Percentiles rank a stretch among this genome's conserved stretches.
Evolutionary conservation across 2,113 vertebrate species (phyloP).

Genomic region (Microtus pennsylvanicus): DNA sequence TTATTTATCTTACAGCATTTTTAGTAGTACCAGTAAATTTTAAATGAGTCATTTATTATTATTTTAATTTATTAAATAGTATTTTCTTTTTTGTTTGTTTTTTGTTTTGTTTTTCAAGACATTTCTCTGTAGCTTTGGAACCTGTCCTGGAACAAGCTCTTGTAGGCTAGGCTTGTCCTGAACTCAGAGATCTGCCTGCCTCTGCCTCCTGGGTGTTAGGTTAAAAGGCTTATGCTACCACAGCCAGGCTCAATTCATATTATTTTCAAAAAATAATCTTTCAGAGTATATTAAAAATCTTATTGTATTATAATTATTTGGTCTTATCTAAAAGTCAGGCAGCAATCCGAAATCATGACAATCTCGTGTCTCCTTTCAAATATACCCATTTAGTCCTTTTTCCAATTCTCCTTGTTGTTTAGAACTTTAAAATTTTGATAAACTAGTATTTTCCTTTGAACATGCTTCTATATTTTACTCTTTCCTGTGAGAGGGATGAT

Average conservation of each 20-base stretch:
- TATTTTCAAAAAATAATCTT: background rate
- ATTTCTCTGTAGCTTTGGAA: no score
- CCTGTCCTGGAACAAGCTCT: no score
- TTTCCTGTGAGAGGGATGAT: background rate
- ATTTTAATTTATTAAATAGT: no score
- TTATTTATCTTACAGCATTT: background rate
- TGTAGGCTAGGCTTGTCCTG: no score
- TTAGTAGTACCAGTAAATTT: background rate
- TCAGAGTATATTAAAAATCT: background rate
- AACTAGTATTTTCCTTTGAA: background rate
- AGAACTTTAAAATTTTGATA: background rate
- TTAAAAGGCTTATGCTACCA: no score
- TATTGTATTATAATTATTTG: background rate
- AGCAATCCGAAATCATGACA: background rate
- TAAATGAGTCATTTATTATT: background rate
- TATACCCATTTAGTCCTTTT: background rate
- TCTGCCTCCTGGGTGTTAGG: no score
- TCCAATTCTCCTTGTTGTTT: background rate
- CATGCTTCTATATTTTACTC: background rate
- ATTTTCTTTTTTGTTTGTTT: no score
- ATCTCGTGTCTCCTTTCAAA: background rate
- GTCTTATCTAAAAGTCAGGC: background rate
- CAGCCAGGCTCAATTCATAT: background rate
- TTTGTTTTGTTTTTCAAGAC: no score
- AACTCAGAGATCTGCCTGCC: no score